These are phyloP conservation scores for Sturnus vulgaris DNA, from an alignment of 2,113 vertebrate genomes.

Conservation along the genomic window DNA sequence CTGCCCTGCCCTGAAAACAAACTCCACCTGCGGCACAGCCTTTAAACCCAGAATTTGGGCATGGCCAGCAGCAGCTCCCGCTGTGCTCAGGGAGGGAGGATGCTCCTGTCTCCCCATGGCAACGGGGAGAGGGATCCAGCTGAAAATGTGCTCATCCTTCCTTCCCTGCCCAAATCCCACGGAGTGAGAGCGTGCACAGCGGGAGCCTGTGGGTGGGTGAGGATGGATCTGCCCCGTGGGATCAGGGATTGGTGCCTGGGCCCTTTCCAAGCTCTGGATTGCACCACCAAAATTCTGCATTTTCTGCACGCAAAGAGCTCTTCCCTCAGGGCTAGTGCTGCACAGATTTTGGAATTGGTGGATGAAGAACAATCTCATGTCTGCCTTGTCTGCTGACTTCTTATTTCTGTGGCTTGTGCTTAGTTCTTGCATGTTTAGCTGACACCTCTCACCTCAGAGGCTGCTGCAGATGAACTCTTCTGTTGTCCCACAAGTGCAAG, in stretches of 20 bases:
- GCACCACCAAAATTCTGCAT: not conserved
- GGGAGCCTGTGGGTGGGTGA: not conserved
- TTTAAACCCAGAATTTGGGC: not conserved
- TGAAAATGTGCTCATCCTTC: not conserved
- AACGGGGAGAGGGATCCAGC: not conserved
- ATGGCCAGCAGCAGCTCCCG: not conserved
- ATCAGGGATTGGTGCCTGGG: not conserved
- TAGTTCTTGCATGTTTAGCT: not conserved
- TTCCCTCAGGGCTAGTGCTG: not conserved
- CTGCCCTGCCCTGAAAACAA: not conserved
- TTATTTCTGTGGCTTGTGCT: not conserved
- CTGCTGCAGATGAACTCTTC: not conserved
- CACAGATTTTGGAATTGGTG: not conserved
- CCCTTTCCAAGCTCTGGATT: not conserved
- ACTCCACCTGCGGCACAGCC: not conserved
- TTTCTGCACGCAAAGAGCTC: not conserved
- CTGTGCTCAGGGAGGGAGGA: not conserved
- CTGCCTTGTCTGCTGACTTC: not conserved
- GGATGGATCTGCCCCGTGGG: not conserved
- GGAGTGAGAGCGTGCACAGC: not conserved
- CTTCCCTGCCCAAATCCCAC: not conserved
- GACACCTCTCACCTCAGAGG: not conserved
- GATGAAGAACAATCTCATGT: rapidly evolving
- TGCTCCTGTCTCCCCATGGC: not conserved
- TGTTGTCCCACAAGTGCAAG: not conserved